Evolutionary conservation across 2,113 vertebrate species (phyloP).

Genomic region (Eudyptes chrysolophus): DNA sequence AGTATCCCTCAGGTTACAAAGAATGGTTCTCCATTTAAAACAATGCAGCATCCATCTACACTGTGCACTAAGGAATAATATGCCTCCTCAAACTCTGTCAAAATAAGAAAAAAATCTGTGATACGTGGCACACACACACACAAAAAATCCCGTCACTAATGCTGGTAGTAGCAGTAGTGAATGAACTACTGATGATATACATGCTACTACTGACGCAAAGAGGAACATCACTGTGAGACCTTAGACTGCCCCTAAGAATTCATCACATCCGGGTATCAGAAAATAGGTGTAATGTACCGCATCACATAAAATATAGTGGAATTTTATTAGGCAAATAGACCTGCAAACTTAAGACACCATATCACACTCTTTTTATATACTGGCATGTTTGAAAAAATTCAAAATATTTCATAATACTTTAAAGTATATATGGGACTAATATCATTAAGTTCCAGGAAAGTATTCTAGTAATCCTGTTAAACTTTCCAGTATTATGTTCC

Average conservation of each 20-base stretch:
- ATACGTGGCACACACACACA: background rate
- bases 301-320: background rate
- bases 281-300: background rate
- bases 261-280: background rate
- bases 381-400: background rate
- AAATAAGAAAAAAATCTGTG: background rate
- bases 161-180: background rate
- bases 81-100: background rate
- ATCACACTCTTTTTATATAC: background rate
- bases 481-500: background rate
- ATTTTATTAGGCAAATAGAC: background rate
- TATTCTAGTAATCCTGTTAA: background rate
- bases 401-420: background rate
- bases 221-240: background rate
- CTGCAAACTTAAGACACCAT: background rate
- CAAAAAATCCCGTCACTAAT: background rate
- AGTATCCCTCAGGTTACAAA: conserved; percentile 16
- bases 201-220: background rate
- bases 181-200: background rate
- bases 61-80: background rate
- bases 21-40: background rate
- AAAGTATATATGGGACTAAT: background rate
- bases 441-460: background rate
- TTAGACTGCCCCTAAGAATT: background rate
- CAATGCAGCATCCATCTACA: background rate